Evolutionary conservation across 1,140 invertebrate species (phyloP).

Genomic region (Drosophila bipectinata): DNA sequence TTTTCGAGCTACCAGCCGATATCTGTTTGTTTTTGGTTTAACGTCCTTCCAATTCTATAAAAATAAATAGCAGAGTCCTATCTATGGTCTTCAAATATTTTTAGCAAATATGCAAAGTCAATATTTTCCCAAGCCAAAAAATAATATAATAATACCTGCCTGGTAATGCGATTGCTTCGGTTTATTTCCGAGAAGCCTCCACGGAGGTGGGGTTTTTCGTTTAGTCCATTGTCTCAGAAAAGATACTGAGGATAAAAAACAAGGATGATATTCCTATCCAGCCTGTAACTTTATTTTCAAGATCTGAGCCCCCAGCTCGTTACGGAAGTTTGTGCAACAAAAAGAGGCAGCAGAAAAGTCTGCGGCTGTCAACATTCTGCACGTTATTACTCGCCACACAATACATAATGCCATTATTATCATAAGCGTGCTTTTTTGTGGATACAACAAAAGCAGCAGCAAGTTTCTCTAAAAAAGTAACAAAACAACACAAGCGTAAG

Average conservation of each 20-base stretch:
- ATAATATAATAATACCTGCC: conserved; percentile 18
- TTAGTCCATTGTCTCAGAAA: neutral
- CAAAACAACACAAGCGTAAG: conserved; percentile 29
- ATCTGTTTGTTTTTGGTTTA: conserved; percentile 61
- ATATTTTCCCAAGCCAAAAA: conserved; percentile 45
- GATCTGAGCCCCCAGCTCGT: conserved; percentile 41
- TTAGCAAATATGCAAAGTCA: conserved; percentile 65
- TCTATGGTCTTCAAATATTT: conserved; percentile 48
- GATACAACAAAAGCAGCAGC: conserved; percentile 73
- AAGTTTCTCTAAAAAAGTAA: conserved; percentile 19
- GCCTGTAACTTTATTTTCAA: too few relatives aligned
- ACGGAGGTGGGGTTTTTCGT: neutral
- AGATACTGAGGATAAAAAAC: neutral
- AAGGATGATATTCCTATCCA: too few relatives aligned
- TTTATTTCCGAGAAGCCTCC: conserved; percentile 14
- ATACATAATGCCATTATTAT: conserved; percentile 79
- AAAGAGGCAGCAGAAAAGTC: conserved; percentile 33
- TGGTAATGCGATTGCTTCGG: conserved; percentile 6
- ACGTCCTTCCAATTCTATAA: conserved; percentile 32
- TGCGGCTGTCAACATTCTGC: conserved; percentile 39
- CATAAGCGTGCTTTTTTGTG: conserved; percentile 82
- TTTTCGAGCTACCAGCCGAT: conserved; percentile 40
- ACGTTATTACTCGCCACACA: conserved; percentile 34
- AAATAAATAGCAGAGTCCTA: conserved; percentile 50
- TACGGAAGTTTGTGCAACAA: conserved; percentile 66